These are phyloP conservation scores for Dolichopus griseipennis DNA, from an alignment of 2,888 invertebrate species.

Conservation along the genomic window DNA sequence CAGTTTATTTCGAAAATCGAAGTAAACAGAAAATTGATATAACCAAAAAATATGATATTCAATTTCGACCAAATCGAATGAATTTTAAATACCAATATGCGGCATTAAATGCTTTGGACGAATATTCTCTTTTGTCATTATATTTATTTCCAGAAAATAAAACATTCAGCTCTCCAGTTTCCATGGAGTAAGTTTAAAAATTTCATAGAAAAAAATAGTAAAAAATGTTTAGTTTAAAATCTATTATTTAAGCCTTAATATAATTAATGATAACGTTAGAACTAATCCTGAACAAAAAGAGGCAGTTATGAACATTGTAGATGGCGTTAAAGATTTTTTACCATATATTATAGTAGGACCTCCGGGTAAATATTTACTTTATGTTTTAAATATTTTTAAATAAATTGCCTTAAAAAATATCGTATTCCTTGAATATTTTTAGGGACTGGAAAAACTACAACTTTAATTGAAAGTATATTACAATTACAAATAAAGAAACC, in stretches of 20 bases:
- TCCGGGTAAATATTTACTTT: constrained; percentile 50
- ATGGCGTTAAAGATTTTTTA: constrained; percentile 49
- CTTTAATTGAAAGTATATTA: constrained; percentile 59
- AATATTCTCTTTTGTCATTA: background rate
- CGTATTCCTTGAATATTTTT: constrained; percentile 17
- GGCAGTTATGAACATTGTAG: constrained; percentile 56
- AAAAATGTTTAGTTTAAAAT: background rate
- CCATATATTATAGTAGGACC: constrained; percentile 79
- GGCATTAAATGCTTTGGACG: constrained; percentile 23
- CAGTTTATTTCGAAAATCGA: background rate
- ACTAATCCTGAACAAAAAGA: constrained; percentile 50
- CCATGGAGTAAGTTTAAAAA: background rate
- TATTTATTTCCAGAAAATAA: background rate
- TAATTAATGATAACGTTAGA: constrained; percentile 33
- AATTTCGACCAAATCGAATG: constrained; percentile 31
- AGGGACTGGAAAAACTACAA: constrained; percentile 63
- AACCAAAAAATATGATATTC: constrained; percentile 22
- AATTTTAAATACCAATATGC: constrained; percentile 33
- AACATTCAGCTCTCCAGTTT: background rate
- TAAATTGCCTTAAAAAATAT: background rate
- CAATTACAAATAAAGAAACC: constrained; percentile 48
- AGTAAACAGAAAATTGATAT: background rate
- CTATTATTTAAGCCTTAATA: constrained; percentile 10
- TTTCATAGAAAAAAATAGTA: background rate
- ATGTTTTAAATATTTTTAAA: background rate